A percentile compares a stretch with the other conserved stretches of the same genome.
These are phyloP conservation scores for Drosophila merina DNA, from an alignment of 2,888 invertebrate genomes.

Conservation along the genomic window DNA sequence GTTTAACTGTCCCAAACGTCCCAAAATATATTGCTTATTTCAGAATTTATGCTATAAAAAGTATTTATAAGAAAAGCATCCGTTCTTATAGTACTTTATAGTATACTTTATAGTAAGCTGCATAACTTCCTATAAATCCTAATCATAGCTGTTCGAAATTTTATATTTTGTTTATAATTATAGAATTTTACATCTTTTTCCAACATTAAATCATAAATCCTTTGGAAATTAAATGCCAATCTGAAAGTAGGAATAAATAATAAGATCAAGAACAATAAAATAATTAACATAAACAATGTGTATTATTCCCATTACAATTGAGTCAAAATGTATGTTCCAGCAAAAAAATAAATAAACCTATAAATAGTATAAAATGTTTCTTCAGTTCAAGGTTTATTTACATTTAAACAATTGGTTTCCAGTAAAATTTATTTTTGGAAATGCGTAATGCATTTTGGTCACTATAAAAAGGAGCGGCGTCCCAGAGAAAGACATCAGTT, in stretches of 20 bases:
- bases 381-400: neutral
- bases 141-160: too few relatives aligned
- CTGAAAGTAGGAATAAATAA: neutral
- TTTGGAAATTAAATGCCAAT: neutral
- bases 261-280: neutral
- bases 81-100: too few relatives aligned
- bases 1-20: too few relatives aligned
- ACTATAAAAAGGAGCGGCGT: neutral
- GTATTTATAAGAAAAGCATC: too few relatives aligned
- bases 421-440: neutral
- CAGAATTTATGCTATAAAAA: too few relatives aligned
- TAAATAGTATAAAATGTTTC: neutral
- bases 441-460: neutral
- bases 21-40: too few relatives aligned
- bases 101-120: too few relatives aligned
- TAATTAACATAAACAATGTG: neutral
- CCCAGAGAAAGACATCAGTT: neutral
- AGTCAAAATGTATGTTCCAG: neutral
- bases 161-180: too few relatives aligned
- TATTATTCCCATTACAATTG: neutral
- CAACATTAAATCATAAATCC: neutral
- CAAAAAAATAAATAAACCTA: neutral
- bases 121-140: too few relatives aligned
- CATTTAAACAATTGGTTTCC: slow-evolving; percentile 1
- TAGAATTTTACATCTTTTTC: neutral